Evolutionary conservation across 2,113 vertebrate species (phyloP).

Genomic region (Hippocampus comes): DNA sequence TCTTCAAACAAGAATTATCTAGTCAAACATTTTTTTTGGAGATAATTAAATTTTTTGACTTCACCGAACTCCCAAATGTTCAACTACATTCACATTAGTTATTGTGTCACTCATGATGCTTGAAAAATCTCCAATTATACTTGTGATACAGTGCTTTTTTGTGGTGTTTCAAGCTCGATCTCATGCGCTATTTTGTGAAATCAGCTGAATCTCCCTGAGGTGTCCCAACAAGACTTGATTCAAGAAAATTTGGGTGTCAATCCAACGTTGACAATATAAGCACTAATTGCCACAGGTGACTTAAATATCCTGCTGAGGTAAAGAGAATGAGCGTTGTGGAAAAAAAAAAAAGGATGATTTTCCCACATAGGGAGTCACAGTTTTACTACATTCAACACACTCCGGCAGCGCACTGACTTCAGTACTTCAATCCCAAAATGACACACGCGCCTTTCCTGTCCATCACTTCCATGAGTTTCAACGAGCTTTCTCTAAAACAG

Average conservation of each 20-base stretch:
- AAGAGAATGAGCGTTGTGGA: neutral
- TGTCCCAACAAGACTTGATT: neutral
- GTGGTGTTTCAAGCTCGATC: neutral
- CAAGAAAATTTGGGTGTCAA: constrained; percentile 9
- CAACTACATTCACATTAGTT: neutral
- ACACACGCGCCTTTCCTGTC: neutral
- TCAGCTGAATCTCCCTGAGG: constrained; percentile 21
- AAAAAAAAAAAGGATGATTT: neutral
- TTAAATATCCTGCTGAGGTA: neutral
- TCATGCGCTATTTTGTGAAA: constrained; percentile 39
- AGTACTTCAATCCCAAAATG: neutral
- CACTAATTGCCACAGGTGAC: constrained; percentile 4
- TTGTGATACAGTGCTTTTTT: neutral
- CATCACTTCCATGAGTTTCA: neutral
- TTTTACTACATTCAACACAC: neutral
- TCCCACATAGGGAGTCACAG: neutral
- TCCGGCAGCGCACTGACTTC: no score
- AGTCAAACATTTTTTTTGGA: no score
- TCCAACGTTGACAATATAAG: constrained; percentile 1
- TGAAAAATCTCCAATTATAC: neutral
- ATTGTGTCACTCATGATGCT: neutral
- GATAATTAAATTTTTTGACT: no score
- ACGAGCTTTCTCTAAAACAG: neutral
- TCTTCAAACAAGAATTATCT: no score
- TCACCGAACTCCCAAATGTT: neutral